These are phyloP conservation scores for Pseudanteris insignis DNA, from an alignment of 2,888 invertebrate species.

Conservation along the genomic window DNA sequence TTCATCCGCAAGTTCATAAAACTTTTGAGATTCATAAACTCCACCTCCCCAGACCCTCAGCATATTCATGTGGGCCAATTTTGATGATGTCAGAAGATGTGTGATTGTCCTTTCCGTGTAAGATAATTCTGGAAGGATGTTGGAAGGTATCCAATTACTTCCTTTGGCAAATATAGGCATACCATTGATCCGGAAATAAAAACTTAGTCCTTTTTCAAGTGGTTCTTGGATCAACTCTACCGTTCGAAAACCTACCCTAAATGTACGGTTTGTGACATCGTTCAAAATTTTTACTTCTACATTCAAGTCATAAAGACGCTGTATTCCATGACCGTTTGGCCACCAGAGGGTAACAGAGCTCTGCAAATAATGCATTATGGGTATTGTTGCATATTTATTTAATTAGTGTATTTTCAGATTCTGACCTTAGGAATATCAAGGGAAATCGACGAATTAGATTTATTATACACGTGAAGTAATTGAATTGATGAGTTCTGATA, in stretches of 20 bases:
- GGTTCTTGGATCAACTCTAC: slow-evolving; percentile 82
- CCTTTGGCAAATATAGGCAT: slow-evolving; percentile 94
- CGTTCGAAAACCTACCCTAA: slow-evolving; percentile 85
- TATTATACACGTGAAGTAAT: slow-evolving; percentile 14
- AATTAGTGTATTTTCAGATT: no score
- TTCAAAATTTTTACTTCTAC: slow-evolving; percentile 67
- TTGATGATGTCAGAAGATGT: slow-evolving; percentile 75
- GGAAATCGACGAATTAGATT: slow-evolving; percentile 29
- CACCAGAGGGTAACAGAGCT: slow-evolving; percentile 80
- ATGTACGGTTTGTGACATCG: slow-evolving; percentile 48
- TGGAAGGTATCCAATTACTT: slow-evolving; percentile 91
- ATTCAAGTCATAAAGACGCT: slow-evolving; percentile 77
- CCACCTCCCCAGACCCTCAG: slow-evolving; percentile 99
- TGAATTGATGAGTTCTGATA: slow-evolving; percentile 20
- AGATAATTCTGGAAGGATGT: slow-evolving; percentile 82
- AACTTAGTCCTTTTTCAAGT: slow-evolving; percentile 76
- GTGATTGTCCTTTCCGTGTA: slow-evolving; percentile 70
- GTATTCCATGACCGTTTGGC: slow-evolving; percentile 92
- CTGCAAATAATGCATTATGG: slow-evolving; percentile 52
- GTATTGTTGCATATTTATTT: no score
- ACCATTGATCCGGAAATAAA: slow-evolving; percentile 88
- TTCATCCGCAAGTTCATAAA: slow-evolving; percentile 88
- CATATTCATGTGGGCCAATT: slow-evolving; percentile 88
- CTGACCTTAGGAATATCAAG: slow-evolving; percentile 50
- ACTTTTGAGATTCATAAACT: slow-evolving; percentile 88